Base-by-base conservation (phyloP, 2,797 vertebrate species). In the Semotilus atromaculatus region DNA sequence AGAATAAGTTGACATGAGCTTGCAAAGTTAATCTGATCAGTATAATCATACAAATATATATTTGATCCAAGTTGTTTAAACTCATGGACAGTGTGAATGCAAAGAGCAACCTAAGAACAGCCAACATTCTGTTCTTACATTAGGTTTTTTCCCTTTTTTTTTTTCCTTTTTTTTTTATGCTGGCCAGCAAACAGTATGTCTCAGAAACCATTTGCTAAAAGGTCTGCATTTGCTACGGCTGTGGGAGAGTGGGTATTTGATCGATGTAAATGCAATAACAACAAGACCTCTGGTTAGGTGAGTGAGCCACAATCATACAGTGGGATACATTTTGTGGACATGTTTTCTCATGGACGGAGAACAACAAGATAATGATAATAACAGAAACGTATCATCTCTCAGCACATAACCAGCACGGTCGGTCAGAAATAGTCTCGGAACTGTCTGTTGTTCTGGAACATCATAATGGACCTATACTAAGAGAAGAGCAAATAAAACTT, bases 201-300 rank as follows among this genome's bases (percentile, higher is more conserved):
- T 34, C 1, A 31, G 48, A 72, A 72, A 45, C 3, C 70, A 72
- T 72, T 72, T 72, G 26, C n/a, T 64, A 80, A 83, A 82, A 78
- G 34, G 85, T 68, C 75, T 89, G 4, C 80, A 43, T 74, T 73
- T 51, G 19, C 19, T 85, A 89, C 72, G 90, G 87, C 88, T 92
- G 90, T 53, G 81, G 67, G 84, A 72, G 36, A 45, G 45, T 38
- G 62, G 36, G 88, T 7, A 83, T 80, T 73, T 76, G 16, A 75
- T 85, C 68, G 19, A 51, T 45, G 55, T 73, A 84, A 79, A 77
- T 81, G 70, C 82, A 89, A 81, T 81, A 87, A 85, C 86, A 88
- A 89, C 64, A 79, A 82, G 81, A 86, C 88, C 53, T 84, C 81
- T 73, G 88, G 87, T 74, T 48, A 88, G 88, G 75, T 68, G 55